A percentile compares a stretch with the other conserved stretches of the same genome.
Conservation (phyloP, 2,113 vertebrate species). For the Anhinga rufa region DNA sequence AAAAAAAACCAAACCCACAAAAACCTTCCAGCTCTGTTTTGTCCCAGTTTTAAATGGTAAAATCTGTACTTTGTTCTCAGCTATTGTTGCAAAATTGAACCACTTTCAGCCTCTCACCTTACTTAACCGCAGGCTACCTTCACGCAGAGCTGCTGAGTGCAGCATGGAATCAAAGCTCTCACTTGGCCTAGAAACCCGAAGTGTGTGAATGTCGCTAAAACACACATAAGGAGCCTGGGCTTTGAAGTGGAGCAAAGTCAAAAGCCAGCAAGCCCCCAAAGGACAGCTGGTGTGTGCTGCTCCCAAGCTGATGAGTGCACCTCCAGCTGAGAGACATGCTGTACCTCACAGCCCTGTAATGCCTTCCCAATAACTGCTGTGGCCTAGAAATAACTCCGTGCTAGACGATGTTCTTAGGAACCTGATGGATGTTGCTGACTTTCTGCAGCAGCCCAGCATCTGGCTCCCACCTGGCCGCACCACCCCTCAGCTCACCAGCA, state of each 20-base stretch:
- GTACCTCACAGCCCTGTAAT: not conserved
- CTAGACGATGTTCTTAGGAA: not conserved
- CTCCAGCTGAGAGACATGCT: not conserved
- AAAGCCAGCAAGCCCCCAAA: not conserved
- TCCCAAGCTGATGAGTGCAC: accelerated
- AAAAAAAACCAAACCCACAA: not conserved
- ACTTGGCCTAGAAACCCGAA: constrained; percentile 27
- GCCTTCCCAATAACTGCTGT: not conserved
- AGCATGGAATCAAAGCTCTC: not conserved
- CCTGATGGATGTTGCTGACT: not conserved
- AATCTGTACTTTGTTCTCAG: constrained; percentile 35
- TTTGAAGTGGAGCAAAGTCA: not conserved
- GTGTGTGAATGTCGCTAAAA: not conserved
- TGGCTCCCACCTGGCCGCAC: not conserved
- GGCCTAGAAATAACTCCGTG: not conserved
- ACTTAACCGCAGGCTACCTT: not conserved
- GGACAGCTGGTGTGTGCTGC: not conserved
- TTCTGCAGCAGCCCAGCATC: not conserved
- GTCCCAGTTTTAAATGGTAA: constrained; percentile 12
- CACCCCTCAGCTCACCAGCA: not conserved
- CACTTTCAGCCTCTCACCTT: constrained; percentile 35
- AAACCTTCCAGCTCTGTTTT: constrained; percentile 19
- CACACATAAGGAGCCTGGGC: not conserved
- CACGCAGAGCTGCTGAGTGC: not conserved
- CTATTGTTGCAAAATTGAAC: constrained; percentile 21